These are phyloP conservation scores for Ia io DNA, from an alignment of 2,113 vertebrate genomes.

Conservation along the genomic window DNA sequence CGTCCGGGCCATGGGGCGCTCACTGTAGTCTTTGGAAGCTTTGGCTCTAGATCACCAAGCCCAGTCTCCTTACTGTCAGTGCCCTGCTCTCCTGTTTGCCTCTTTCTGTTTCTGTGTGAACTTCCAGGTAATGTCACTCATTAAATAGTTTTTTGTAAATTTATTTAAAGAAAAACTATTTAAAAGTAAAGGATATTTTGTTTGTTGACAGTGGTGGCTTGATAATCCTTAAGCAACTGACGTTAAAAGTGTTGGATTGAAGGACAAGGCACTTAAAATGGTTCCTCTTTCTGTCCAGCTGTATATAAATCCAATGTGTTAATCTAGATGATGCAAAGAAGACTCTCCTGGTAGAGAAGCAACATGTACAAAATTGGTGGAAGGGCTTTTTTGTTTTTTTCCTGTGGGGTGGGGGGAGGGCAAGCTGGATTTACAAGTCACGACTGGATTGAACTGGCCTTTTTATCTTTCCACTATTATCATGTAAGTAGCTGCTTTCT, in stretches of 20 bases:
- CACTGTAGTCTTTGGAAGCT: constrained; percentile 78
- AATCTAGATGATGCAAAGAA: constrained; percentile 68
- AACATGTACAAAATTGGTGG: constrained; percentile 61
- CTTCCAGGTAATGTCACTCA: constrained; percentile 77
- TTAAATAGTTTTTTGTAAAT: constrained; percentile 71
- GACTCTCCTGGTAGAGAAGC: constrained; percentile 69
- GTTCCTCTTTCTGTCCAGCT: constrained; percentile 77
- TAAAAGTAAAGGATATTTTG: constrained; percentile 76
- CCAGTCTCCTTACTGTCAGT: constrained; percentile 72
- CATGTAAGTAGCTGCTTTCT: constrained; percentile 87
- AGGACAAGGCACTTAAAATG: constrained; percentile 76
- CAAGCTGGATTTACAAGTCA: constrained; percentile 80
- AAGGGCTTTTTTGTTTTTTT: neutral
- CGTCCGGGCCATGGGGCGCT: constrained; percentile 74
- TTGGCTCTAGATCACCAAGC: constrained; percentile 74
- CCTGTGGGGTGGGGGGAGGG: constrained; percentile 53
- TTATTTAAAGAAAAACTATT: constrained; percentile 73
- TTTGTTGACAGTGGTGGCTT: constrained; percentile 84
- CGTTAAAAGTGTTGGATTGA: constrained; percentile 72
- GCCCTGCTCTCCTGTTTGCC: constrained; percentile 79
- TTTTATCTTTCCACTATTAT: constrained; percentile 84
- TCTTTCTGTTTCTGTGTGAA: constrained; percentile 81
- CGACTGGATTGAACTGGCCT: constrained; percentile 80
- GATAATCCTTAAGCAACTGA: constrained; percentile 82
- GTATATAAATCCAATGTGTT: constrained; percentile 72